Evolutionary conservation across 2,888 invertebrate genomes (phyloP), one percentile per base, ranked within the genome.

Genomic region (Syritta pipiens): DNA sequence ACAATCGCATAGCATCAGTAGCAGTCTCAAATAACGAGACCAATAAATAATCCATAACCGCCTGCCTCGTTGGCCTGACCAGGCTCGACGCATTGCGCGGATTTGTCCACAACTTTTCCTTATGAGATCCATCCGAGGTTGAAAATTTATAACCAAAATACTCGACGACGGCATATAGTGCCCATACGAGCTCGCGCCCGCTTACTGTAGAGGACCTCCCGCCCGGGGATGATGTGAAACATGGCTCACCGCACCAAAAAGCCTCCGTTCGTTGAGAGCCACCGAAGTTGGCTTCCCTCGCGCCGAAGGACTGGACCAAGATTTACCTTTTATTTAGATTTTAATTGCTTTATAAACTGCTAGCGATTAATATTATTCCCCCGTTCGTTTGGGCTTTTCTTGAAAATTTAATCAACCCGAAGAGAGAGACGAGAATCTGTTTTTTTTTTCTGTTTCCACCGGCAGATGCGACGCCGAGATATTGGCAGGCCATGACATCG

Each of bases 1-100:
- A 57, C 71, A 76, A 82, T 82, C 81, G 86, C 86, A 85, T 84
- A 86, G 85, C 87, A 86, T 85, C 86, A 84, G 86, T 85, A 86
- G 86, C 86, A 59, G 49, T 85, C 83, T 85, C 84, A 84, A 86
- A 85, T 85, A 83, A 79, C 79, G 79, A 74, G 79, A 62, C 67
- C 67, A 79, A 79, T 79, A 79, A 79, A 79, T 79, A 79, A 74
- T 79, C 79, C 79, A 79, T 79, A 79, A 79, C 79, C 49, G n/a
- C 49, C n/a, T n/a, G n/a, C n/a, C n/a, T n/a, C n/a, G n/a, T n/a
- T n/a, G n/a, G n/a, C n/a, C n/a, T n/a, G n/a, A n/a, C n/a, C n/a
- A n/a, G n/a, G 44, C 72, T 32, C 71, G 42, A 40, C 22, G 60
- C 57, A 63, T 37, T 40, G 32, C 35, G 48, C 57, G 40, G 74